Base-by-base conservation (phyloP, 2,113 vertebrate species). In the Euleptes europaea region DNA sequence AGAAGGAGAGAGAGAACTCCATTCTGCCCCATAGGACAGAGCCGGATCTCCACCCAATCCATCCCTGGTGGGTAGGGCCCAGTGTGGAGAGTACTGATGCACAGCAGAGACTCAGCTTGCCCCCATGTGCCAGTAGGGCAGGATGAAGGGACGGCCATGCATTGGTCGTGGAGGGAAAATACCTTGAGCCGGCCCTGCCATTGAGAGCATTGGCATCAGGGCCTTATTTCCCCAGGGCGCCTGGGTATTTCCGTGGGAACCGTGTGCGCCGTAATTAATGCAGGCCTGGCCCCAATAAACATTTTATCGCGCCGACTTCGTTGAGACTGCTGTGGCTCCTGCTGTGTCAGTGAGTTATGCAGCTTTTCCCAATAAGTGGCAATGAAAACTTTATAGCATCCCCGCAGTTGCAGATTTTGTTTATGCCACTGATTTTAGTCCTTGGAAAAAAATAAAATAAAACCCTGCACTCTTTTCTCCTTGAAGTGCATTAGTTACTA, bases 361-460 rank as follows among this genome's bases (percentile, higher is more conserved):
- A 54, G 83, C 78, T 85, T 77, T 78, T 78, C 78, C 83, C 73
- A 33, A 88, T 72, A 85, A 84, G 71, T 65, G 47, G 82, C 2
- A 21, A 51, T 0, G 76, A 84, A 57, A 94, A 92, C 88, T 91
- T 91, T 19, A 21, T 0, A 76, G 85, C 86, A 74, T 69, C 69
- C 57, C n/a, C 21, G 15, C 13, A 9, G 21, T 7, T 47, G 1
- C 1, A 0, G n/a, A 3, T 78, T 83, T 76, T 51, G 33, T 26
- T 85, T 75, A 84, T 78, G 35, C 17, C 35, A 3, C 11, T 49
- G 1, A 26, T 73, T 89, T 87, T 78, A 33, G 21, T 0, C 0
- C 40, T 66, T 26, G 38, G 12, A 51, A 63, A 63, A 28, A 51
- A 86, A 85, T 40, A 66, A 33, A 23, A 13, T 0, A 40, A 14